Evolutionary conservation across 2,113 vertebrate genomes (phyloP).

Genomic region (Pleuronectes platessa): DNA sequence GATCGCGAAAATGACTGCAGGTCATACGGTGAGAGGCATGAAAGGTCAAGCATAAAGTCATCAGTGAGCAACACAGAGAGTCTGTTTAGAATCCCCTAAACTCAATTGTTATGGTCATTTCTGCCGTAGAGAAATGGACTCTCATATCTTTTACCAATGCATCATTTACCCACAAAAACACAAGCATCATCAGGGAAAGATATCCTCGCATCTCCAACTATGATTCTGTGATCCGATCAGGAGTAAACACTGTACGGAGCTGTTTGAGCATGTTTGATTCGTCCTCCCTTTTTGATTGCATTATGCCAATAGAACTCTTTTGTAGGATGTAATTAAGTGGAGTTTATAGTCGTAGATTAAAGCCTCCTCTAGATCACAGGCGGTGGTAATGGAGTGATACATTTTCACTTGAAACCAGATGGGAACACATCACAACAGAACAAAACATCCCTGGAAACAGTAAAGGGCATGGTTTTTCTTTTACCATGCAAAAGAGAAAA

Average conservation of each 20-base stretch:
- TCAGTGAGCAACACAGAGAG: conserved; percentile 62
- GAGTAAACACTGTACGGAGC: conserved; percentile 69
- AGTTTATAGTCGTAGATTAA: conserved; percentile 88
- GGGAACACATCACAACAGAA: conserved; percentile 77
- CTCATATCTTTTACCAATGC: conserved; percentile 37
- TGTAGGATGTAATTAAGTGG: conserved; percentile 84
- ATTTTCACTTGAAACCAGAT: conserved; percentile 85
- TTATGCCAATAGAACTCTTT: conserved; percentile 80
- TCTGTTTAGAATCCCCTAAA: conserved; percentile 55
- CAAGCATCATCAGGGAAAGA: conserved; percentile 39
- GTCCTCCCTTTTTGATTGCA: conserved; percentile 77
- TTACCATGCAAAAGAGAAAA: conserved; percentile 59
- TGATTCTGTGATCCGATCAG: conserved; percentile 57
- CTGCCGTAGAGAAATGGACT: conserved; percentile 35
- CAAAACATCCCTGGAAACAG: conserved; percentile 69
- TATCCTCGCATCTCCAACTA: conserved; percentile 39
- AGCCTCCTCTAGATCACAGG: conserved; percentile 85
- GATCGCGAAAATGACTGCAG: conserved; percentile 67
- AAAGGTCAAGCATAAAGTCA: conserved; percentile 73
- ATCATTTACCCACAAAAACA: conserved; percentile 43
- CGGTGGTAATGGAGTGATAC: conserved; percentile 84
- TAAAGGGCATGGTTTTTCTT: conserved; percentile 46
- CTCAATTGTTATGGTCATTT: conserved; percentile 58
- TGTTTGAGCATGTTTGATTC: conserved; percentile 69
- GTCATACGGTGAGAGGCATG: conserved; percentile 61